phyloP scores from a whole-genome alignment of 2,113 vertebrate genomes.

The Corythoichthys haematopterus region DNA sequence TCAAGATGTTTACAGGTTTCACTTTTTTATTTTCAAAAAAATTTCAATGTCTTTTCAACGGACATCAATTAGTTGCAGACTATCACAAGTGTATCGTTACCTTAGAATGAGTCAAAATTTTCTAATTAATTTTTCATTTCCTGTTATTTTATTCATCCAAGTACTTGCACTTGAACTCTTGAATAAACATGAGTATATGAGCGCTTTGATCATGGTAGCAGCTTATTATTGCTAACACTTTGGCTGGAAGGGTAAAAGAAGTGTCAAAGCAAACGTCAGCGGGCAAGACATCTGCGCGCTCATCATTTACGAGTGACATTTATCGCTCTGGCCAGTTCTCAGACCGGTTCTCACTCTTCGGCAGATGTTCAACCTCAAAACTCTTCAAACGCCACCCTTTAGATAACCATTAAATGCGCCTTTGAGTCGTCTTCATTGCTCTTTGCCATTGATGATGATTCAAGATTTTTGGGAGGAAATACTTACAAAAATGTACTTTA shows the following conservation, averaged over 20 bases:
- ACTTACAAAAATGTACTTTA: no score
- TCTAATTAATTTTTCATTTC: no score
- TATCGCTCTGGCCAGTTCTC: neutral
- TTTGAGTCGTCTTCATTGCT: neutral
- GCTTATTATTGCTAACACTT: neutral
- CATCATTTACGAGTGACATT: neutral
- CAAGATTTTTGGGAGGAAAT: neutral
- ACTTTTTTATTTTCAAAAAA: no score
- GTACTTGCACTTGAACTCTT: no score
- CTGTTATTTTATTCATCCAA: no score
- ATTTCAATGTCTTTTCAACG: no score
- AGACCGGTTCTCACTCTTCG: neutral
- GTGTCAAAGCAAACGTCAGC: neutral
- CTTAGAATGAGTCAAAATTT: no score
- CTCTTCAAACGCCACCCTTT: neutral
- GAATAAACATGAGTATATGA: no score
- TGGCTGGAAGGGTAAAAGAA: neutral
- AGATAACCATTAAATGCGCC: neutral
- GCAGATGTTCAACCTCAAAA: neutral
- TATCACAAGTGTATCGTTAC: no score
- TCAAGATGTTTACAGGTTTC: no score
- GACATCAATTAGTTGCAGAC: no score
- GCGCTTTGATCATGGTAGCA: neutral
- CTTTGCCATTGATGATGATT: neutral
- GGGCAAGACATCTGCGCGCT: neutral